Evolutionary conservation across 2,888 invertebrate genomes (phyloP).

Genomic region (Alentia gelatinosa): DNA sequence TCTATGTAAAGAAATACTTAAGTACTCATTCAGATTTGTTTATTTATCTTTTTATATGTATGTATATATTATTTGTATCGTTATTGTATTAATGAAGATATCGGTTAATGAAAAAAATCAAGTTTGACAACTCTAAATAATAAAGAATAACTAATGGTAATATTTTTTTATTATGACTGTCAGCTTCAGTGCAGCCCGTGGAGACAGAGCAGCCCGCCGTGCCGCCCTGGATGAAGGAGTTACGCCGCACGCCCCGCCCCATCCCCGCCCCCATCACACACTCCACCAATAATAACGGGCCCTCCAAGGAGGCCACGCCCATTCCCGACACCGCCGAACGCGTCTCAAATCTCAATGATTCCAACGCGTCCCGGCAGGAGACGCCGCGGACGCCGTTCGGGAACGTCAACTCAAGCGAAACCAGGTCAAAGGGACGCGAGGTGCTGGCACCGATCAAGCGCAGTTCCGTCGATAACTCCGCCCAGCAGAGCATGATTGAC

Average conservation of each 20-base stretch:
- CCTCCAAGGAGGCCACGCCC: constrained; percentile 33
- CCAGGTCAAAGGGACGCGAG: not conserved
- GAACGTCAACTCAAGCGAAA: not conserved
- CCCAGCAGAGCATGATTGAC: constrained; percentile 31
- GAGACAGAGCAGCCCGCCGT: constrained; percentile 37
- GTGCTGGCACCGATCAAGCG: constrained; percentile 19
- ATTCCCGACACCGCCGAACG: not conserved
- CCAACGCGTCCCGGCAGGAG: not conserved
- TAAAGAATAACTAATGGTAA: too few species aligned
- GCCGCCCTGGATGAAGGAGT: constrained; percentile 49
- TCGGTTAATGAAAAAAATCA: too few species aligned
- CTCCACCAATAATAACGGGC: not conserved
- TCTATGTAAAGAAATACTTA: too few species aligned
- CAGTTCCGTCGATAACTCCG: constrained; percentile 28
- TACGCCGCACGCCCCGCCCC: not conserved
- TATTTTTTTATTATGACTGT: not conserved
- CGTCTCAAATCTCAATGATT: not conserved
- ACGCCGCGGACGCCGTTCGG: not conserved
- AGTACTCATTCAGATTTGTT: too few species aligned
- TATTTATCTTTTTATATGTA: too few species aligned
- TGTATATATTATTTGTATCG: too few species aligned
- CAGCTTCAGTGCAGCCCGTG: not conserved
- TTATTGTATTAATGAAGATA: too few species aligned
- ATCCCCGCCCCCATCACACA: not conserved
- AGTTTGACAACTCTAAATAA: too few species aligned